Evolutionary conservation across 2,888 invertebrate genomes (phyloP).

Genomic region (Hydroisotoma schaefferi): DNA sequence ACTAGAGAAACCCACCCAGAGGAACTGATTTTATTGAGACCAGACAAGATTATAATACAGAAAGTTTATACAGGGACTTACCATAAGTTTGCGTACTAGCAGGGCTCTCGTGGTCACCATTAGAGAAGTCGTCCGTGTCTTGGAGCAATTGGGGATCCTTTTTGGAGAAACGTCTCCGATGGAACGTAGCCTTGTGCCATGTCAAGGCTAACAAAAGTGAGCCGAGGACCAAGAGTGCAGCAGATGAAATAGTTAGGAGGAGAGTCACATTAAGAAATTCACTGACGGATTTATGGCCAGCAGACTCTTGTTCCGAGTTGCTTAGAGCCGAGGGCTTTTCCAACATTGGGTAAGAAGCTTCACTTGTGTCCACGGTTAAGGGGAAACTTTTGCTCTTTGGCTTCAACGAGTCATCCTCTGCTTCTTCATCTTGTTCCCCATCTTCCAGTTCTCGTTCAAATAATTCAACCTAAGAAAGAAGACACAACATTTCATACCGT

Average conservation of each 20-base stretch:
- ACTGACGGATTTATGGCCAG: constrained; percentile 33
- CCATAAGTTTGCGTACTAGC: not conserved
- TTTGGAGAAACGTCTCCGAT: constrained; percentile 13
- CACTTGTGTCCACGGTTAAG: constrained; percentile 45
- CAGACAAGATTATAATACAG: too few species aligned
- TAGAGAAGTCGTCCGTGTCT: constrained; percentile 22
- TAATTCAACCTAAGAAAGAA: constrained; percentile 35
- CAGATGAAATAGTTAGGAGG: constrained; percentile 31
- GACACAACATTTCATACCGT: constrained; percentile 12
- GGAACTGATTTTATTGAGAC: too few species aligned
- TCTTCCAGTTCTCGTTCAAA: constrained; percentile 31
- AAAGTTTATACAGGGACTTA: too few species aligned
- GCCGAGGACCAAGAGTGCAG: constrained; percentile 32
- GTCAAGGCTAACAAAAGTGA: constrained; percentile 24
- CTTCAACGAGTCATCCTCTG: constrained; percentile 9
- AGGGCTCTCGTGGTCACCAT: constrained; percentile 3
- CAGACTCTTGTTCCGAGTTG: constrained; percentile 13
- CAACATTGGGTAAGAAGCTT: constrained; percentile 40
- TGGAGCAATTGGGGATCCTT: constrained; percentile 27
- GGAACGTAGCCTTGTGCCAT: constrained; percentile 7
- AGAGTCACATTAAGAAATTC: constrained; percentile 43
- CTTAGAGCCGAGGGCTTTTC: constrained; percentile 33
- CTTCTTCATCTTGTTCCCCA: constrained; percentile 18
- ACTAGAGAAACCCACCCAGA: too few species aligned
- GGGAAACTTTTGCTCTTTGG: constrained; percentile 21